Evolutionary conservation across 2,888 invertebrate species (phyloP).

Genomic region (Plagodis dolabraria): DNA sequence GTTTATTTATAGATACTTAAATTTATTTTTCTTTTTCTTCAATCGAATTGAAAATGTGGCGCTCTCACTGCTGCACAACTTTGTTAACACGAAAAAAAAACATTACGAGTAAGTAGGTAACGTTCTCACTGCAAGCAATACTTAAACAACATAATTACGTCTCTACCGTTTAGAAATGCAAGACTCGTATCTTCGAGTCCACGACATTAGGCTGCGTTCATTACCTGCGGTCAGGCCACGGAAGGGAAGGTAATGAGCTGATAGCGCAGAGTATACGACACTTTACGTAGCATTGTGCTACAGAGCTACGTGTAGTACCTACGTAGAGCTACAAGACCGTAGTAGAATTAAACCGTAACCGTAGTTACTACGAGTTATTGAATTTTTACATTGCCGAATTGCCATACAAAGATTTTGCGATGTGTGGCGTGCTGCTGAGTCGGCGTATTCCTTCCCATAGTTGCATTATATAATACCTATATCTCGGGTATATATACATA

Average conservation of each 20-base stretch:
- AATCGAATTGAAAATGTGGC: too few relatives aligned
- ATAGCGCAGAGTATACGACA: slow-evolving; percentile 12
- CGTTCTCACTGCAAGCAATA: too few relatives aligned
- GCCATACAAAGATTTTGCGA: neutral
- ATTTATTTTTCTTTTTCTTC: too few relatives aligned
- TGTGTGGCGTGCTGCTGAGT: too few relatives aligned
- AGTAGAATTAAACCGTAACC: neutral
- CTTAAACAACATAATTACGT: too few relatives aligned
- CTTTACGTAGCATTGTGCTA: slow-evolving; percentile 21
- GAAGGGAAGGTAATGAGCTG: slow-evolving; percentile 15
- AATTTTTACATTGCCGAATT: neutral
- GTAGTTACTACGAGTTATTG: neutral
- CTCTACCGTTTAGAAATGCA: neutral
- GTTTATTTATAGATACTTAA: too few relatives aligned
- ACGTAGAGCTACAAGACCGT: slow-evolving; percentile 9
- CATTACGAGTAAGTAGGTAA: too few relatives aligned
- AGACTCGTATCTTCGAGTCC: neutral
- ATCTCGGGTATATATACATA: too few relatives aligned
- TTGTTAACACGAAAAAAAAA: too few relatives aligned
- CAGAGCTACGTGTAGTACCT: slow-evolving; percentile 11
- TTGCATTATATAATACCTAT: too few relatives aligned
- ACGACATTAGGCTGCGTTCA: neutral
- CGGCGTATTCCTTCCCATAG: too few relatives aligned
- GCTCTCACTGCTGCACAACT: too few relatives aligned
- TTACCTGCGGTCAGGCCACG: neutral